Evolutionary conservation across 2,797 vertebrate genomes (phyloP).

Genomic region (Acrocephalus scirpaceus): DNA sequence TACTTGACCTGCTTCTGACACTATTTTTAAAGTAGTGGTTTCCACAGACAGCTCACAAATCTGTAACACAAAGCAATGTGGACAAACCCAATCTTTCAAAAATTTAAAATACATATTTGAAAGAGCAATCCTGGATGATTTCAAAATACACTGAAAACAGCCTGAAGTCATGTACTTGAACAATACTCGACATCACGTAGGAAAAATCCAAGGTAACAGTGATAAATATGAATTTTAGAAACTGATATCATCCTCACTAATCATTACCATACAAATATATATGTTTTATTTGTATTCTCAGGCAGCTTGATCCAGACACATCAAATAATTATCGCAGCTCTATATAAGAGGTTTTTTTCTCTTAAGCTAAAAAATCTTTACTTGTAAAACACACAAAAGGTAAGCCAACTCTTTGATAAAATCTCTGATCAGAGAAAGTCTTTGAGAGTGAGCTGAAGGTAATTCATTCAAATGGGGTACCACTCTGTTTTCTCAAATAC

Average conservation of each 20-base stretch:
- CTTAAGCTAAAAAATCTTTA: neutral
- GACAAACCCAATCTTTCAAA: neutral
- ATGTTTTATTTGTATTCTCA: neutral
- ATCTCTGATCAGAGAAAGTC: conserved; percentile 6
- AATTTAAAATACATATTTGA: neutral
- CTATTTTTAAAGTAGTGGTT: neutral
- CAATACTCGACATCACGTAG: neutral
- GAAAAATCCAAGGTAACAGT: conserved; percentile 15
- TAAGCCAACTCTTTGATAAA: conserved; percentile 10
- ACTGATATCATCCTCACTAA: neutral
- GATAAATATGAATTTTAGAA: conserved; percentile 2
- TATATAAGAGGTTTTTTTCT: neutral
- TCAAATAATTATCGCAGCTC: neutral
- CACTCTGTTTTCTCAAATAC: conserved; percentile 26
- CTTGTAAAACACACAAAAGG: neutral
- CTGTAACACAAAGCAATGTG: neutral
- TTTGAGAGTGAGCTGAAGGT: neutral
- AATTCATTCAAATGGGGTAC: conserved; percentile 2
- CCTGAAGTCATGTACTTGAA: neutral
- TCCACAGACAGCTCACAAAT: neutral
- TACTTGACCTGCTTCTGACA: neutral
- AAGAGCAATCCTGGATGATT: neutral
- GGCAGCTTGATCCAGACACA: neutral
- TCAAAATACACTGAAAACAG: conserved; percentile 39
- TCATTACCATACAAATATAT: neutral